These are phyloP conservation scores for Solenodon paradoxus DNA, from an alignment of 2,113 vertebrate genomes.

Conservation along the genomic window DNA sequence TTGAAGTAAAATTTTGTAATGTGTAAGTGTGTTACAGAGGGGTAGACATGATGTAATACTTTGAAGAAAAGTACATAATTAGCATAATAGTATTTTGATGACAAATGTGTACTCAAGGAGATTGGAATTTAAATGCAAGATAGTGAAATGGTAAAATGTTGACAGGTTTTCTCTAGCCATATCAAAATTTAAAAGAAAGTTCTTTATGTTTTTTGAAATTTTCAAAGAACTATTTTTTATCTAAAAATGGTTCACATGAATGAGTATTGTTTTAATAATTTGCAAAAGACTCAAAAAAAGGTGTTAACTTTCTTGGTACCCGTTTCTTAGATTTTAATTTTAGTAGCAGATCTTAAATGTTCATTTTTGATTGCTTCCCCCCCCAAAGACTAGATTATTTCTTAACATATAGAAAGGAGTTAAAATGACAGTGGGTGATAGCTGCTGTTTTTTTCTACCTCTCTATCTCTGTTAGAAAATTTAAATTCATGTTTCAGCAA, in stretches of 20 bases:
- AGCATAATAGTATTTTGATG: conserved; percentile 46
- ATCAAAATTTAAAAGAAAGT: not conserved
- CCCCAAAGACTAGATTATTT: not conserved
- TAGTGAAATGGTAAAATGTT: not conserved
- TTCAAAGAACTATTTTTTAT: conserved; percentile 19
- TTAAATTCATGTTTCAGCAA: conserved; percentile 44
- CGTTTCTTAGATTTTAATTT: conserved; percentile 41
- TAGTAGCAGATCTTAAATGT: conserved; percentile 22
- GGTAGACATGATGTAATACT: conserved; percentile 42
- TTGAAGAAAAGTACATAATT: conserved; percentile 47
- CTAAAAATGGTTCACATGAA: not conserved
- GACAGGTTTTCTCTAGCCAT: not conserved
- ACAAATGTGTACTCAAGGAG: conserved; percentile 27
- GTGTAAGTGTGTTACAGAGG: conserved; percentile 1
- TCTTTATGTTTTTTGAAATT: conserved; percentile 29
- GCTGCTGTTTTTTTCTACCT: not conserved
- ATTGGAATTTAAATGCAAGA: not conserved
- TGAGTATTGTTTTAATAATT: not conserved
- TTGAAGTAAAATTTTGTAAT: conserved; percentile 44
- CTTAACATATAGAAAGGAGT: conserved; percentile 8
- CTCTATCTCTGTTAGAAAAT: conserved; percentile 50
- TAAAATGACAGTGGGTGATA: not conserved
- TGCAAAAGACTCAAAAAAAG: not conserved
- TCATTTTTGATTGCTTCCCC: not conserved
- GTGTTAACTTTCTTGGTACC: not conserved